A percentile compares a stretch with the other conserved stretches of the same genome.
phyloP scores from a whole-genome alignment of 2,888 invertebrate species.

The Latrodectus elegans region DNA sequence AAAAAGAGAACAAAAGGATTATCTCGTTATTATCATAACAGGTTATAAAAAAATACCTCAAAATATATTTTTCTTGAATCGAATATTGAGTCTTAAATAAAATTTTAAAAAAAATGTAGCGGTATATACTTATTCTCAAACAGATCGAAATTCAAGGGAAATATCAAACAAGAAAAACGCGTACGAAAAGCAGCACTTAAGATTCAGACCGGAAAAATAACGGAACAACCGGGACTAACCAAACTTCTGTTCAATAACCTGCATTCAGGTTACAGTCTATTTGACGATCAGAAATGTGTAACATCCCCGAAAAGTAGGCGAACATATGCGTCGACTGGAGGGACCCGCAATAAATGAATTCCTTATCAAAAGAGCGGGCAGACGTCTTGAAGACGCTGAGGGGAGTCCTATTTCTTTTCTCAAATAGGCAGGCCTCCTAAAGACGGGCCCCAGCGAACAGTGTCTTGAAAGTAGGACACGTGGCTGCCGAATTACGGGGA shows the following conservation, averaged over 20 bases:
- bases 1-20: no score
- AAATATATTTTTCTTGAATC: no score
- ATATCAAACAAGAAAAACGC: no score
- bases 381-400: conserved; percentile 10
- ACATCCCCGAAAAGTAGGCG: conserved; percentile 7
- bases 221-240: conserved; percentile 17
- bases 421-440: conserved; percentile 1
- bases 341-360: conserved; percentile 25
- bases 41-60: no score
- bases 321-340: conserved; percentile 8
- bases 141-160: no score
- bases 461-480: conserved; percentile 55
- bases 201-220: conserved; percentile 1
- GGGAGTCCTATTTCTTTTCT: conserved; percentile 25
- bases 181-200: background rate
- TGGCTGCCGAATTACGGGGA: conserved; percentile 25
- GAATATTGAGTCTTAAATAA: no score
- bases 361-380: conserved; percentile 19
- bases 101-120: no score
- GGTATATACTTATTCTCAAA: no score
- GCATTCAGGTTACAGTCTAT: conserved; percentile 38
- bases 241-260: conserved; percentile 40
- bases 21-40: no score
- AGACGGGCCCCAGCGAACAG: conserved; percentile 29
- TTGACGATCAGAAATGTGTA: background rate